phyloP scores from a whole-genome alignment of 2,888 invertebrate genomes.

The Aplocera efformata region DNA sequence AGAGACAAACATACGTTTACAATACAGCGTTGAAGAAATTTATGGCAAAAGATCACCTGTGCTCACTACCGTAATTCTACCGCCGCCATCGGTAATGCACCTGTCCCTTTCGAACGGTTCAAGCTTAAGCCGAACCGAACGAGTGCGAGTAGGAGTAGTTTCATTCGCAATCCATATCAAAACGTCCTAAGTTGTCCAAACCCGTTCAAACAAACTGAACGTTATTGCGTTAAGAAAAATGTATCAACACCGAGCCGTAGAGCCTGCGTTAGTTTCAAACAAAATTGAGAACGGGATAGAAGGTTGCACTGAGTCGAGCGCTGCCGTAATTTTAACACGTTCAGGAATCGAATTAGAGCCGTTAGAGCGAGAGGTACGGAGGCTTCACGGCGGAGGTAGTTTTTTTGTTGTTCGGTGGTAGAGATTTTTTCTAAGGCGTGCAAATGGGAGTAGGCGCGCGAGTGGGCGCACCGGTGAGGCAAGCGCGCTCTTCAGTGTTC shows the following conservation, averaged over 20 bases:
- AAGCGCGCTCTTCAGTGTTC: slow-evolving; percentile 81
- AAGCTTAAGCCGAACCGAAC: slow-evolving; percentile 75
- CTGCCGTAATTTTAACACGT: slow-evolving; percentile 75
- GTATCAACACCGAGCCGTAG: slow-evolving; percentile 5
- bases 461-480: slow-evolving; percentile 75
- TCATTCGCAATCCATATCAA: slow-evolving; percentile 34
- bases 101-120: slow-evolving; percentile 78
- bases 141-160: slow-evolving; percentile 80
- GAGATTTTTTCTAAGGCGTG: slow-evolving; percentile 78
- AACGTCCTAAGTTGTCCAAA: slow-evolving; percentile 38
- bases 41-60: slow-evolving; percentile 77
- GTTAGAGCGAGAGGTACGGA: slow-evolving; percentile 77
- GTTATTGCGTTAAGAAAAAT: slow-evolving; percentile 20
- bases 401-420: slow-evolving; percentile 75
- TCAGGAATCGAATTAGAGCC: slow-evolving; percentile 77
- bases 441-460: slow-evolving; percentile 78
- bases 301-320: slow-evolving; percentile 71
- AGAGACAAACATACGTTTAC: slow-evolving; percentile 66
- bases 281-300: slow-evolving; percentile 67
- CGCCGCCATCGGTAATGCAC: slow-evolving; percentile 65
- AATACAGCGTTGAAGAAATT: slow-evolving; percentile 60
- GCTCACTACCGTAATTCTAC: slow-evolving; percentile 80
- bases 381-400: slow-evolving; percentile 66
- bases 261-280: slow-evolving; percentile 18
- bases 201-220: slow-evolving; percentile 29